Evolutionary conservation across 2,113 vertebrate genomes (phyloP).

Genomic region (Semnopithecus entellus): DNA sequence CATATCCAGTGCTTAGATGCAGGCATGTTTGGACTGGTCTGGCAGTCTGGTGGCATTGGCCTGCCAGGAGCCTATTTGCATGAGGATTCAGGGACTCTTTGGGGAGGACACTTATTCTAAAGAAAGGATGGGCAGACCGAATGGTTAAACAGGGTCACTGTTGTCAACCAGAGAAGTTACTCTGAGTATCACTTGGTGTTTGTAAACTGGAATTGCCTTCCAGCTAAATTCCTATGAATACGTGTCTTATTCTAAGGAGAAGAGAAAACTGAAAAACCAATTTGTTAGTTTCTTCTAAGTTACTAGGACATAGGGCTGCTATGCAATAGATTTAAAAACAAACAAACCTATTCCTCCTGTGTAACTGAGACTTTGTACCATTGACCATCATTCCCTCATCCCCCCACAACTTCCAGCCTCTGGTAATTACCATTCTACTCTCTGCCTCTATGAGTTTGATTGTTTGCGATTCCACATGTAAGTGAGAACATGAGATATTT

Average conservation of each 20-base stretch:
- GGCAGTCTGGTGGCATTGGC: not conserved
- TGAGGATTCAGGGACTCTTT: not conserved
- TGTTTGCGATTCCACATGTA: not conserved
- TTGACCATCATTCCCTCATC: not conserved
- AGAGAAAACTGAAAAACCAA: not conserved
- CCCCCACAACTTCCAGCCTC: not conserved
- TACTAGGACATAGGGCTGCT: not conserved
- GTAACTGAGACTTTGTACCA: not conserved
- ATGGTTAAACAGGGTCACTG: not conserved
- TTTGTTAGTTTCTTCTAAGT: conserved; percentile 5
- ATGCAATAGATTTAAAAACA: not conserved
- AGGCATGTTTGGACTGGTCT: not conserved
- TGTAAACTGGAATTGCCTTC: not conserved
- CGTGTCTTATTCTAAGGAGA: not conserved
- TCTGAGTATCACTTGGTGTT: not conserved
- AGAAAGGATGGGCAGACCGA: not conserved
- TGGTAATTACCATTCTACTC: not conserved
- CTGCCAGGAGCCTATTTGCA: not conserved
- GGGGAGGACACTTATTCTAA: not conserved
- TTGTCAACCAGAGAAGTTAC: not conserved
- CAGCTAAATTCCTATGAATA: not conserved
- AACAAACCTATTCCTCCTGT: not conserved
- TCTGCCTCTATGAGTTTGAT: not conserved
- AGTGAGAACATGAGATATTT: not conserved
- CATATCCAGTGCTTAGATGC: not conserved